Base-by-base conservation (phyloP, 2,113 vertebrate species). In the Ciconia stormi region DNA sequence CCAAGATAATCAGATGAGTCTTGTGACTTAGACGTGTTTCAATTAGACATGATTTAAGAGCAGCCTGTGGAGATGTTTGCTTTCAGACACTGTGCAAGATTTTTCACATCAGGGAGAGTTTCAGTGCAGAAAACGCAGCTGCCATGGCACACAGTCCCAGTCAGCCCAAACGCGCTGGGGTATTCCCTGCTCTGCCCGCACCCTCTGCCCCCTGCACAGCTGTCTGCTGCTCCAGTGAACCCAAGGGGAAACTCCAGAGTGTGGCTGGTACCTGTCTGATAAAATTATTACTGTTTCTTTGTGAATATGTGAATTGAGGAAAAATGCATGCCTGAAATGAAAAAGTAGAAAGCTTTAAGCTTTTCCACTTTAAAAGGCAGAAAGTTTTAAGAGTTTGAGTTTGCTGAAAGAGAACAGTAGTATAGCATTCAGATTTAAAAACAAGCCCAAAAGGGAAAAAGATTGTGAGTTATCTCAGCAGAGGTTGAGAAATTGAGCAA, bases 11-110 rank as follows among this genome's bases (percentile, higher is more conserved):
- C 93, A 91, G 83, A 87, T 32, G 56, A 72, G 52, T 59, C 89
- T 34, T 76, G 80, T 59, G 79, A 61, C 83, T 94, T 87, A 80
- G 90, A 74, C n/a, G 81, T 1, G 20, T 85, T 94, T 84, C 92
- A 95, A 59, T 82, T 23, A 94, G 91, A 23, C 66, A 1, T 19
- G 89, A 96, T 88, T 80, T 42, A 82, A 93, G 84, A 93, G 88
- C 74, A 80, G 88, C 92, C 78, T 34, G 83, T 49, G 65, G 83
- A 94, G 95, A 91, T 69, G 77, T 87, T 94, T 94, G 83, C 94
- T 91, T 72, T 76, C 70, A 85, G 95, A 67, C 52, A 13, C 89
- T 21, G 56, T 59, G 56, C n/a, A 69, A 87, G 89, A 65, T 89
- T 91, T 86, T 81, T 69, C 66, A 63, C 77, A 82, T 76, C 89